Conservation (phyloP, 2,888 invertebrate genomes). For the Ptilodon capucinus region DNA sequence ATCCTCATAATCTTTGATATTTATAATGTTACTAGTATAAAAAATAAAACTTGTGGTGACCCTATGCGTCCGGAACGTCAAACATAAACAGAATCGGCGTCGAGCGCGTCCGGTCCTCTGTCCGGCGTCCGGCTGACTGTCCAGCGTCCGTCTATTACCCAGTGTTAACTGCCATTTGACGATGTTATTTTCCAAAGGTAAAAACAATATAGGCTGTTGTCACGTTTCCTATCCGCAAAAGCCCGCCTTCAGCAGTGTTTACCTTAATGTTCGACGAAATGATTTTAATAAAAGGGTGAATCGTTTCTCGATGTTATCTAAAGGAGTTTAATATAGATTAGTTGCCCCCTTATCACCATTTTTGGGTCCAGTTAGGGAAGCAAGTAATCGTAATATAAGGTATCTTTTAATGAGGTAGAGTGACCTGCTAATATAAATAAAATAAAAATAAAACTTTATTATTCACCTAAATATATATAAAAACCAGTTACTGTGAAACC, state of each 20-base stretch:
- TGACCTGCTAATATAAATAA: too few relatives aligned
- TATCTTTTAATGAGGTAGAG: too few relatives aligned
- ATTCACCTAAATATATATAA: too few relatives aligned
- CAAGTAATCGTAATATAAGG: too few relatives aligned
- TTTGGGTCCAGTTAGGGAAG: too few relatives aligned
- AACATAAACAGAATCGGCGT: conserved; percentile 46
- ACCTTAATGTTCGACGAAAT: not conserved
- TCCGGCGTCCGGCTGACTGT: conserved; percentile 33
- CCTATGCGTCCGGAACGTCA: conserved; percentile 25
- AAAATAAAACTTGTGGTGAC: not conserved
- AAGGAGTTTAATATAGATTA: not conserved
- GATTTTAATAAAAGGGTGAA: not conserved
- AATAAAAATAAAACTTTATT: too few relatives aligned
- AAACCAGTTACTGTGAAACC: too few relatives aligned
- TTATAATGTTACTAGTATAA: too few relatives aligned
- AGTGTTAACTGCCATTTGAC: conserved; percentile 30
- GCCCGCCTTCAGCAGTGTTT: not conserved
- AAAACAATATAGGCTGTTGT: conserved; percentile 34
- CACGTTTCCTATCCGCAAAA: conserved; percentile 17
- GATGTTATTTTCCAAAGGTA: conserved; percentile 30
- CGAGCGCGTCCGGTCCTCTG: conserved; percentile 30
- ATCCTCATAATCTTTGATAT: too few relatives aligned
- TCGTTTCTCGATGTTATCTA: not conserved
- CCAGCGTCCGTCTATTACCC: conserved; percentile 37
- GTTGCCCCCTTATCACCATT: too few relatives aligned